Percentiles rank a stretch among this genome's conserved stretches.
Evolutionary conservation across 1,140 invertebrate genomes (phyloP).

Genomic region (Philaenus spumarius): DNA sequence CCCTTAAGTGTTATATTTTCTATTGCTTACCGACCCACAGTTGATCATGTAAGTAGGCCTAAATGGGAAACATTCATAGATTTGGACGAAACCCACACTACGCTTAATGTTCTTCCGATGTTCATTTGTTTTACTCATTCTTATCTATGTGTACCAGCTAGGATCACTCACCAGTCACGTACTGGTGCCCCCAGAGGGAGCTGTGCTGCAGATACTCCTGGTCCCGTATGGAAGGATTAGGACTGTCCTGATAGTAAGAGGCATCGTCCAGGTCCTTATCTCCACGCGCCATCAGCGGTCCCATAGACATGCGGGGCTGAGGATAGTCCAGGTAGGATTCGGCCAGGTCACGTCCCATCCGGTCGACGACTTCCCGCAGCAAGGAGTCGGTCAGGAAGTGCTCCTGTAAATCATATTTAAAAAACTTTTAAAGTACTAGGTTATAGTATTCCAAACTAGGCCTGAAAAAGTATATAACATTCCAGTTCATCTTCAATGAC

Average conservation of each 20-base stretch:
- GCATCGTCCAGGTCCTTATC: slow-evolving; percentile 47
- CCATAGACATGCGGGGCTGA: slow-evolving; percentile 42
- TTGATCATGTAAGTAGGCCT: no score
- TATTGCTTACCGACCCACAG: no score
- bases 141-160: no score
- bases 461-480: no score
- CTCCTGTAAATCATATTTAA: slow-evolving; percentile 34
- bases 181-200: slow-evolving; percentile 78
- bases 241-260: slow-evolving; percentile 49
- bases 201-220: slow-evolving; percentile 87
- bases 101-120: no score
- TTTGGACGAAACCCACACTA: no score
- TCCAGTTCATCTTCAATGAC: no score
- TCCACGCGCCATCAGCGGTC: slow-evolving; percentile 44
- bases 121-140: no score
- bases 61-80: no score
- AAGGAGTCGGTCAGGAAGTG: slow-evolving; percentile 50
- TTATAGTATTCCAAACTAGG: no score
- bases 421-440: no score
- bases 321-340: slow-evolving; percentile 57
- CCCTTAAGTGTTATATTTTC: no score
- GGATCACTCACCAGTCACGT: slow-evolving; percentile 48
- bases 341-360: slow-evolving; percentile 59
- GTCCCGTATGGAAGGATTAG: slow-evolving; percentile 71
- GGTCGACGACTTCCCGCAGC: slow-evolving; percentile 58